A percentile compares a stretch with the other conserved stretches of the same genome.
These are phyloP conservation scores for Bucco capensis DNA, from an alignment of 2,113 vertebrate species.

Conservation along the genomic window DNA sequence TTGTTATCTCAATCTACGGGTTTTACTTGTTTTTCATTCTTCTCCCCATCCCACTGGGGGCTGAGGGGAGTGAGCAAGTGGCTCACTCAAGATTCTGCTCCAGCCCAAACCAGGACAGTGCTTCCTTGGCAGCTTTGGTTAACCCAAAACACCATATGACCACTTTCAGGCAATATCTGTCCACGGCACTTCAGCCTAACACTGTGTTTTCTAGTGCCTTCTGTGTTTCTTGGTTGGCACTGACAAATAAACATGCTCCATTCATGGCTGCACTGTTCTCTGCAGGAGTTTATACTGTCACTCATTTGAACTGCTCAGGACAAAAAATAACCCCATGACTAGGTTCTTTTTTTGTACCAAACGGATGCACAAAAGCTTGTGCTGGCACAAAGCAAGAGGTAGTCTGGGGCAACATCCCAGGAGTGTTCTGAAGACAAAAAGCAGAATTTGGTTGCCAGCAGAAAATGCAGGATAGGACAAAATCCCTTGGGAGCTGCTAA, in stretches of 20 bases:
- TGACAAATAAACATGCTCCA: background rate
- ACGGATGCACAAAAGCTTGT: background rate
- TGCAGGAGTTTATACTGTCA: background rate
- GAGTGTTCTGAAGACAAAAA: background rate
- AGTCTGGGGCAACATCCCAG: background rate
- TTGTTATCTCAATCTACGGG: background rate
- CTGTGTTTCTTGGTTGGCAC: background rate
- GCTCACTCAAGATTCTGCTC: no score
- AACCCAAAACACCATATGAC: background rate
- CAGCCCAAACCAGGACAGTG: no score
- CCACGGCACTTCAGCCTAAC: background rate
- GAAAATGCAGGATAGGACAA: background rate
- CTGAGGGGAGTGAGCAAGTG: background rate
- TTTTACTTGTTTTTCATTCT: background rate
- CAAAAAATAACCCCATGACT: background rate
- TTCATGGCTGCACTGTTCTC: background rate
- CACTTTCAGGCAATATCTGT: background rate
- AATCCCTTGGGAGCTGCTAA: background rate
- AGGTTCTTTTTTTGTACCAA: background rate
- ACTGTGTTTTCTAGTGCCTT: background rate
- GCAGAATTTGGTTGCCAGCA: background rate
- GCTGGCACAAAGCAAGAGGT: background rate
- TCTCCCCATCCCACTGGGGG: background rate
- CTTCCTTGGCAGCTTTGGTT: background rate
- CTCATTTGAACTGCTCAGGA: background rate